Base-by-base conservation (phyloP, 2,113 vertebrate genomes). In the Bubo bubo region DNA sequence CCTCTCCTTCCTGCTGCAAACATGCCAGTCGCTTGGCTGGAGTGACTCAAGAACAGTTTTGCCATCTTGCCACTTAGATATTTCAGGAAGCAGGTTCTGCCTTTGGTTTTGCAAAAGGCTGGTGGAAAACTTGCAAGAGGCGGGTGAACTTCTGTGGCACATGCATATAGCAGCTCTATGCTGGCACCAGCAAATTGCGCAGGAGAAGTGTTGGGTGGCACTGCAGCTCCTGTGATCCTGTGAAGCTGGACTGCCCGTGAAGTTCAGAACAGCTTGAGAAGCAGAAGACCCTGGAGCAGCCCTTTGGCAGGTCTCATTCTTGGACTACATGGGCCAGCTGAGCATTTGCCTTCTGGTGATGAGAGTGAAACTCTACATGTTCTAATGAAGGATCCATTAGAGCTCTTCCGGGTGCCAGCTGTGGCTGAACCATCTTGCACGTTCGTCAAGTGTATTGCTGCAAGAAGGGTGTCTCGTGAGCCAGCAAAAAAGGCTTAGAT, bases 151-250 rank as follows among this genome's bases (percentile, higher is more conserved):
- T 26, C 11, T 35, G 73, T 88, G 56, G 32, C 47, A 55, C 41
- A 2, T 0, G 3, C 5, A 0, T 4, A 4, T 1, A 30, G 60
- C 79, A 92, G 73, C 45, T 52, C 30, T 5, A 32, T n/a, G 24
- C 32, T 93, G 70, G 19, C 43, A 21, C 12, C 27, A 30, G 13
- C 5, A 32, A 21, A 22, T 10, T 50, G 47, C 3, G 0, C 14
- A 9, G 55, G 52, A 63, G 47, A 39, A 18, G 35, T 5, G 21
- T 49, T 79, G 80, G 56, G 66, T 72, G 74, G 62, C 28, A 21
- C 32, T 16, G 49, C 12, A 18, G 56, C 45, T 47, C 45, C 45
- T 47, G 34, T 14, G 35, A 58, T 47, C 32, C 32, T 35, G 21
- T 43, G 52, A 30, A 32, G 13, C 70, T 71, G 88, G 16, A n/a